Conservation (phyloP, 2,888 invertebrate species). For the Dynastes tityus region DNA sequence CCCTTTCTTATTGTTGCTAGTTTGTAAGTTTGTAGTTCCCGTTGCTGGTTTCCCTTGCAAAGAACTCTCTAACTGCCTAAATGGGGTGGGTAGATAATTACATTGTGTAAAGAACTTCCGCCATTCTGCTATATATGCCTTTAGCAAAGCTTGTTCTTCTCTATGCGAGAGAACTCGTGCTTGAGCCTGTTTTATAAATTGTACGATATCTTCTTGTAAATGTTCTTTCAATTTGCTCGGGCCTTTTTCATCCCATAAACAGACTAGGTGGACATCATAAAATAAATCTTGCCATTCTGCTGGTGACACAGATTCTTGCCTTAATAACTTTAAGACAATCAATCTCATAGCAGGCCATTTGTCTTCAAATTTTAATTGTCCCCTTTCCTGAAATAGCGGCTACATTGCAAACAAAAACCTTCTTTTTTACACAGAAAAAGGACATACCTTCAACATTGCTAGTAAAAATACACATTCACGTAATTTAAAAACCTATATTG, state of each 20-base stretch:
- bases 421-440: conserved; percentile 17
- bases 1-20: conserved; percentile 70
- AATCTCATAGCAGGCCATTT: conserved; percentile 98
- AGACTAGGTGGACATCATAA: conserved; percentile 95
- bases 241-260: conserved; percentile 98
- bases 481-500: conserved; percentile 28
- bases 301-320: conserved; percentile 94
- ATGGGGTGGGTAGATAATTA: conserved; percentile 96
- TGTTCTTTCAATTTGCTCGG: conserved; percentile 90
- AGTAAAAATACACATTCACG: conserved; percentile 47
- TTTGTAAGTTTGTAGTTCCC: conserved; percentile 61
- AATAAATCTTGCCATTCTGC: conserved; percentile 98
- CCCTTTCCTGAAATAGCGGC: conserved; percentile 77
- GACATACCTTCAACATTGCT: conserved; percentile 56
- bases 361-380: conserved; percentile 91
- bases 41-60: conserved; percentile 79
- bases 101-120: conserved; percentile 98
- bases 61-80: conserved; percentile 90
- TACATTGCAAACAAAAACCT: conserved; percentile 4
- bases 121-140: conserved; percentile 99
- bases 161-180: conserved; percentile 90
- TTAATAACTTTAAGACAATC: conserved; percentile 92
- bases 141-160: conserved; percentile 95
- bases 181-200: conserved; percentile 95
- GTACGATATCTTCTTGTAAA: conserved; percentile 92